Conservation (phyloP, 1,140 invertebrate species). For the Lucilia cuprina region DNA sequence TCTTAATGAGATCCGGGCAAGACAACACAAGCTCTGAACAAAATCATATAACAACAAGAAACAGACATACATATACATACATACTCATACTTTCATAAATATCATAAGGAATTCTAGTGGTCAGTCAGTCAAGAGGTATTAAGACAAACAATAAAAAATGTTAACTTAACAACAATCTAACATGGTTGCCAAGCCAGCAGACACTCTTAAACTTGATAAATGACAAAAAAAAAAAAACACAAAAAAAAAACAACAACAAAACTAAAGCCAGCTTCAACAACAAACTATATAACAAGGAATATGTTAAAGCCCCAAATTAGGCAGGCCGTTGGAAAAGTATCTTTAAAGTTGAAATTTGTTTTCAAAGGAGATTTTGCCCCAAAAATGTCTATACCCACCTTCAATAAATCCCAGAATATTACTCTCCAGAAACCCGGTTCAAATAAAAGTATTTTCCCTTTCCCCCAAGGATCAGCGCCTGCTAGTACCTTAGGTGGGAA, state of each 20-base stretch:
- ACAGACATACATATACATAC: background rate
- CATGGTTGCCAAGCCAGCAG: background rate
- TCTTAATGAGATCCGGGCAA: constrained; percentile 44
- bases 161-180: constrained; percentile 20
- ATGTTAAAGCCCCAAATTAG: background rate
- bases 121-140: constrained; percentile 3
- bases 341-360: too few species aligned
- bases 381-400: too few species aligned
- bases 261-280: background rate
- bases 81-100: background rate
- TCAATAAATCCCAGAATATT: too few species aligned
- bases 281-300: constrained; percentile 1
- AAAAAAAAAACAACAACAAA: background rate
- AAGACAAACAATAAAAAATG: constrained; percentile 8
- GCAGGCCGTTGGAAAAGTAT: too few species aligned
- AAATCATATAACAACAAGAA: background rate
- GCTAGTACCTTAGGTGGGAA: too few species aligned
- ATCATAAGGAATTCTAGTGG: background rate
- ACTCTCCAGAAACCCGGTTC: too few species aligned
- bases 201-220: constrained; percentile 25
- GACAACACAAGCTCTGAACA: background rate
- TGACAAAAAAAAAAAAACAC: background rate
- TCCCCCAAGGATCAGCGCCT: too few species aligned
- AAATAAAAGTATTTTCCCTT: too few species aligned
- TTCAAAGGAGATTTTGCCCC: too few species aligned